These are phyloP conservation scores for Drosophila aldrichi DNA, from an alignment of 2,888 invertebrate species.

Conservation along the genomic window DNA sequence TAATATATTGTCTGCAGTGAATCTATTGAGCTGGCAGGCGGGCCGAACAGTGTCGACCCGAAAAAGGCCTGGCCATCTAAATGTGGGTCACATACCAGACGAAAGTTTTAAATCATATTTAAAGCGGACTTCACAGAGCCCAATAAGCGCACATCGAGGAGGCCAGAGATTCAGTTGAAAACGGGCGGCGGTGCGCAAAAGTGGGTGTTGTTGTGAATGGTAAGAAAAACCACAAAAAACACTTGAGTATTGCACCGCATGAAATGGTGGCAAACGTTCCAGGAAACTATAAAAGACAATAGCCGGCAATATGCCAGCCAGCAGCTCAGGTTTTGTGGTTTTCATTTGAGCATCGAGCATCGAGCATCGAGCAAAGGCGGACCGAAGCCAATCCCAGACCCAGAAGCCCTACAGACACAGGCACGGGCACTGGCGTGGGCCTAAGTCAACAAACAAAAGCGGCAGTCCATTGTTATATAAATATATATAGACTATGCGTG, in stretches of 20 bases:
- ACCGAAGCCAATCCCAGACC: conserved; percentile 32
- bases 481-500: conserved; percentile 11
- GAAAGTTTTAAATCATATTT: conserved; percentile 77
- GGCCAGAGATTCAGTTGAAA: conserved; percentile 9
- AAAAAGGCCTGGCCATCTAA: conserved; percentile 45
- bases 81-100: conserved; percentile 66
- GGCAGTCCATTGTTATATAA: conserved; percentile 35
- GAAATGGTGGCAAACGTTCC: conserved; percentile 65
- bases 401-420: conserved; percentile 61
- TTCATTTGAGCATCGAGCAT: conserved; percentile 59
- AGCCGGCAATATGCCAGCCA: conserved; percentile 73
- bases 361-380: conserved; percentile 39
- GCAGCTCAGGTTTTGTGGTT: conserved; percentile 81
- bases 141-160: conserved; percentile 26
- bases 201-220: conserved; percentile 26
- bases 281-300: conserved; percentile 80
- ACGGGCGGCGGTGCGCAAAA: conserved; percentile 12
- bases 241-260: conserved; percentile 63
- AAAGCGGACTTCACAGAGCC: conserved; percentile 51
- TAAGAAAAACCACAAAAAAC: conserved; percentile 60
- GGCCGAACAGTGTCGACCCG: conserved; percentile 19
- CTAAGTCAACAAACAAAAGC: conserved; percentile 79
- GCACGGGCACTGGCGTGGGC: conserved; percentile 61
- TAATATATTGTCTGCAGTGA: conserved; percentile 62
- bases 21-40: conserved; percentile 43